Percentiles rank a stretch among this genome's conserved stretches.
Conservation (phyloP, 2,797 vertebrate species). For the Pogonophryne albipinna region DNA sequence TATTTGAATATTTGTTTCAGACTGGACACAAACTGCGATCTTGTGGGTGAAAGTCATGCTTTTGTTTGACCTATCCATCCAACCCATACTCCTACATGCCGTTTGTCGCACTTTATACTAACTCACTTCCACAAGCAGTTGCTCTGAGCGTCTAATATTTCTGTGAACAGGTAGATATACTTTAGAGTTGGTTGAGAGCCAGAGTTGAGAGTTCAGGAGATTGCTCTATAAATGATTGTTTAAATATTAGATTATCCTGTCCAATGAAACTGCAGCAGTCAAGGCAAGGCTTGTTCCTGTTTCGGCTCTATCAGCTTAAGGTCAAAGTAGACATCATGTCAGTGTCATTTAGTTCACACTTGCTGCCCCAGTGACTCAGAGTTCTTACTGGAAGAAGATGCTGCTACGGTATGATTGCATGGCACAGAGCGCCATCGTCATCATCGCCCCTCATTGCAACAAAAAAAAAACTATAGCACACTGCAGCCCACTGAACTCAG, state of each 20-base stretch:
- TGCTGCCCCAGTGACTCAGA: slow-evolving; percentile 60
- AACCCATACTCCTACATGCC: no score
- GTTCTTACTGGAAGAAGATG: slow-evolving; percentile 39
- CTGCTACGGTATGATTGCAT: slow-evolving; percentile 32
- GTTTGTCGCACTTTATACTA: no score
- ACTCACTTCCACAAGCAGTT: no score
- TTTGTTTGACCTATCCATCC: no score
- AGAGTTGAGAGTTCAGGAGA: background rate
- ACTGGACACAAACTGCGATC: no score
- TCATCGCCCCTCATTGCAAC: slow-evolving; percentile 32
- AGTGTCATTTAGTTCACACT: slow-evolving; percentile 65
- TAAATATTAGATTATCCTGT: slow-evolving; percentile 9
- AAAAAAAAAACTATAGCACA: slow-evolving; percentile 28
- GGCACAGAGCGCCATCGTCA: slow-evolving; percentile 6
- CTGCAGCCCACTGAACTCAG: slow-evolving; percentile 29
- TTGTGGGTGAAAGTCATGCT: no score
- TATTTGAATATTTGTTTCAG: no score
- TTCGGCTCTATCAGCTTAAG: slow-evolving; percentile 67
- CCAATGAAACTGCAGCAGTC: slow-evolving; percentile 31
- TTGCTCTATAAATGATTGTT: background rate
- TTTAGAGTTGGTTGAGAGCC: no score
- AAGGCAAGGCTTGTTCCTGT: slow-evolving; percentile 41
- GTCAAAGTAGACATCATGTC: slow-evolving; percentile 69
- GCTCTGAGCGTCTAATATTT: no score
- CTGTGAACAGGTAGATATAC: no score